Evolutionary conservation across 2,797 vertebrate genomes (phyloP).

Genomic region (Pseudomugil gertrudae): DNA sequence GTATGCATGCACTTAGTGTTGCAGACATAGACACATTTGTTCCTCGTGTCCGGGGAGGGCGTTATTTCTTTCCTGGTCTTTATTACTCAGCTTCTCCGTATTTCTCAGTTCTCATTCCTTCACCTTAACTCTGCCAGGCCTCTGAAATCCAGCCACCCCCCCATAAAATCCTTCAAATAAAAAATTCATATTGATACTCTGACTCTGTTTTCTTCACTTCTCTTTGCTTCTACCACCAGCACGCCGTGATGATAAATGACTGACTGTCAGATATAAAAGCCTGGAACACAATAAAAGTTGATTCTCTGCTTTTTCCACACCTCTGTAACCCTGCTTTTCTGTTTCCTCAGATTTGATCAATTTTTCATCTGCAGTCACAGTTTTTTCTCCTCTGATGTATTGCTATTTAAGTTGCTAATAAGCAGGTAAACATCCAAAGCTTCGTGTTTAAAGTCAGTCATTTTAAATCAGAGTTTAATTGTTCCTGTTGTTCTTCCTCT

Average conservation of each 20-base stretch:
- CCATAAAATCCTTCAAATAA: slow-evolving; percentile 80
- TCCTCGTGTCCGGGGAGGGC: slow-evolving; percentile 26
- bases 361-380: slow-evolving; percentile 20
- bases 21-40: slow-evolving; percentile 26
- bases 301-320: slow-evolving; percentile 45
- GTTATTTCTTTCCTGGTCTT: slow-evolving; percentile 54
- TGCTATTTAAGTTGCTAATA: background rate
- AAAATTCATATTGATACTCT: slow-evolving; percentile 81
- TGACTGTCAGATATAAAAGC: slow-evolving; percentile 77
- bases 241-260: slow-evolving; percentile 73
- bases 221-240: slow-evolving; percentile 62
- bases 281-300: slow-evolving; percentile 72
- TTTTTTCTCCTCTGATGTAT: background rate
- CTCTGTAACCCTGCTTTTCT: slow-evolving; percentile 19
- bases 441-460: slow-evolving; percentile 2
- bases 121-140: slow-evolving; percentile 65
- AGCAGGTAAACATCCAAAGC: background rate
- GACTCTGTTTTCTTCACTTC: slow-evolving; percentile 58
- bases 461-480: background rate
- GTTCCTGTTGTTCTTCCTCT: background rate
- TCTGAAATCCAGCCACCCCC: slow-evolving; percentile 78
- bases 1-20: background rate
- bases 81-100: slow-evolving; percentile 38
- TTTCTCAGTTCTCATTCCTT: slow-evolving; percentile 39
- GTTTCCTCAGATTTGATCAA: slow-evolving; percentile 23